Base-by-base conservation (phyloP, 2,797 vertebrate species). In the Lindbergichthys nudifrons region DNA sequence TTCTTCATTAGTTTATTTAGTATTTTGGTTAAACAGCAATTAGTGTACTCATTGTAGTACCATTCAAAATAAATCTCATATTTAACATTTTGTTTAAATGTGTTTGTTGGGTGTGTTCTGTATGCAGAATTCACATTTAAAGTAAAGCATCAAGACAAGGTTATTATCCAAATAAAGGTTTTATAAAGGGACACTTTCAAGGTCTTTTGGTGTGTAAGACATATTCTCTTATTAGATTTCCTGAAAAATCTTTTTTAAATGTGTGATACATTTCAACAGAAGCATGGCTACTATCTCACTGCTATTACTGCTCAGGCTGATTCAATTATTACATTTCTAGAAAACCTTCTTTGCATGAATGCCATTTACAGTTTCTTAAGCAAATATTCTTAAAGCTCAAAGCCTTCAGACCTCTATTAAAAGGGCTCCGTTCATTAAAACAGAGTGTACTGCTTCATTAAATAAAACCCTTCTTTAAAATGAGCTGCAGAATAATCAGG, bases 401-500 rank as follows among this genome's bases (percentile, higher is more conserved):
- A 74, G 65, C 45, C 4, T 52, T n/a, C 50, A 52, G 10, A 51
- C 13, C 61, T 79, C 46, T 73, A 68, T 77, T 68, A 18, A 83
- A 77, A 75, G 43, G 77, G 41, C 73, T 81, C 2, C 30, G 43
- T 51, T 82, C 50, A 76, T 60, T 73, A 61, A 32, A 81, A 65
- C 59, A 70, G 59, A 78, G 43, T 56, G 57, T 80, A 64, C 51
- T 21, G 26, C 53, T 67, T 73, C 73, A 79, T 82, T 83, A 86
- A n/a, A 9, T 75, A 59, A 42, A 67, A 46, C 43, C 32, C 12
- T 13, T 15, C 21, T 61, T 65, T 66, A 60, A 75, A 77, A 64
- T 53, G 47, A 75, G 75, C 68, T 56, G 10, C 21, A 54, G 48
- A 62, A 80, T 78, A 73, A 80, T 67, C 73, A 81, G 73, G 43